phyloP scores from a whole-genome alignment of 2,888 invertebrate species.

The Drosophila fulvimacula region DNA sequence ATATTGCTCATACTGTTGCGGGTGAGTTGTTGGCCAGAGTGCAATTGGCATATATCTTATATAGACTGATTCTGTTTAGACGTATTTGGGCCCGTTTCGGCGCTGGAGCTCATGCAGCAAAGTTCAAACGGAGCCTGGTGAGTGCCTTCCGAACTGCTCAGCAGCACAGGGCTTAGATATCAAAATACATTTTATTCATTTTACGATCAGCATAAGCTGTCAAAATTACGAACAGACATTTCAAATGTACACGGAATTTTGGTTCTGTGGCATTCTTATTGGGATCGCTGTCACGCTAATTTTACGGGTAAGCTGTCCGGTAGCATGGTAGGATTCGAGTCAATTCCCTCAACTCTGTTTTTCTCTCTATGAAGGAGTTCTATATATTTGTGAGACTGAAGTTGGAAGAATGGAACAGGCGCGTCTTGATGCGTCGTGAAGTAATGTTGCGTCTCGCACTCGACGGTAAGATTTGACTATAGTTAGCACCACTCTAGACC shows the following conservation, averaged over 20 bases:
- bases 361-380: conserved; percentile 53
- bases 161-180: conserved; percentile 24
- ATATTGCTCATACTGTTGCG: conserved; percentile 58
- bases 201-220: conserved; percentile 16
- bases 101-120: conserved; percentile 36
- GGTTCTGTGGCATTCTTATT: conserved; percentile 64
- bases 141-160: conserved; percentile 34
- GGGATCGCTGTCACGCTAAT: conserved; percentile 51
- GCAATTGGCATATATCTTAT: neutral
- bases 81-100: conserved; percentile 60
- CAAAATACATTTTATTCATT: conserved; percentile 9
- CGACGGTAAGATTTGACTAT: conserved; percentile 63
- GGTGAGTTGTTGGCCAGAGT: conserved; percentile 47
- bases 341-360: neutral
- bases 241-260: conserved; percentile 63
- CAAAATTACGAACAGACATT: conserved; percentile 30
- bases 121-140: conserved; percentile 42
- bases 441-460: conserved; percentile 63
- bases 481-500: too few species aligned
- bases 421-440: conserved; percentile 61
- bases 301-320: conserved; percentile 56
- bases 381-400: conserved; percentile 63
- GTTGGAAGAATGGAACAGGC: conserved; percentile 56
- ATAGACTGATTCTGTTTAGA: conserved; percentile 27
- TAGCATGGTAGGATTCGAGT: neutral